Base-by-base conservation (phyloP, 2,888 invertebrate species). In the Euphydryas editha region DNA sequence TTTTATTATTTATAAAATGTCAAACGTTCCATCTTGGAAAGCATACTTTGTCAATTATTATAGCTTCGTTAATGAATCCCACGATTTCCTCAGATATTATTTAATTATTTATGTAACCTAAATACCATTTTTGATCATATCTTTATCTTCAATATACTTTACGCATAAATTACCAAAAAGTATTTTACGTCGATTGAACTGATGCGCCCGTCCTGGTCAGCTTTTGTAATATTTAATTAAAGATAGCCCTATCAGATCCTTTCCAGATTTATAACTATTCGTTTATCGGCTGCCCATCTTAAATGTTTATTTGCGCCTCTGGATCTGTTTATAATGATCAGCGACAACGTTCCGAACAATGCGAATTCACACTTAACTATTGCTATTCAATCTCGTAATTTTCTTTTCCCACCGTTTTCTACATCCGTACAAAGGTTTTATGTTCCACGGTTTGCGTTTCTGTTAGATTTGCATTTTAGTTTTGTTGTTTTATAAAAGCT, bases 321-420 rank as follows among this genome's bases (percentile, higher is more conserved):
- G 62, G 64, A 66, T 69, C 66, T 83, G 81, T 85, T 83, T 84
- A 84, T 83, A 82, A 83, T 81, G 78, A 81, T 83, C 80, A 72
- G 76, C 76, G 80, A 76, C 74, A 44, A n/a, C 73, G 76, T 69
- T 75, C 71, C 74, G 76, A 79, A 84, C 84, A 86, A 87, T 88
- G 85, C 81, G 83, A 85, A 86, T 85, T 83, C 79, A 76, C 80
- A 80, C 81, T 81, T 79, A 79, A 79, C 81, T 82, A 80, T 79
- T 79, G 78, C 76, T 72, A 76, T 81, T 80, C 78, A 74, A 78
- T 51, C 49, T 76, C 63, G 72, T 75, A 76, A 78, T 78, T 80
- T 78, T 77, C 72, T 79, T 82, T 80, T 81, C 77, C 78, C 79
- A 80, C 75, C 72, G 74, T 76, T 49, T 67, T 65, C 62, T 37